Percentiles rank a stretch among this genome's conserved stretches.
Evolutionary conservation across 1,140 invertebrate species (phyloP).

Genomic region (Magallana ariakensis): DNA sequence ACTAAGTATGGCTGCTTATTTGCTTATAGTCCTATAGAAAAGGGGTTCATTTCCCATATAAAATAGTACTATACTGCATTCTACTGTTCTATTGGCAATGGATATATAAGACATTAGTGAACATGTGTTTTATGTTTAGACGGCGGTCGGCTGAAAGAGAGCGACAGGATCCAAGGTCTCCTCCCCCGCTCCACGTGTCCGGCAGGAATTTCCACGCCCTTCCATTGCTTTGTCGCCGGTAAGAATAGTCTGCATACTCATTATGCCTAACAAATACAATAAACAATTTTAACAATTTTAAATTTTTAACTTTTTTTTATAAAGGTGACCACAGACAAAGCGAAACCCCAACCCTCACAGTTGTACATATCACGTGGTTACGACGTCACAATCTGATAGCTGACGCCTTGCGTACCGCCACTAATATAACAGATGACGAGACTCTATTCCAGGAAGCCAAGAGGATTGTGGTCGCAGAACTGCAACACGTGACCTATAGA

Average conservation of each 20-base stretch:
- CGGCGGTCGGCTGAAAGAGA: not conserved
- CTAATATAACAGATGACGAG: slow-evolving; percentile 95
- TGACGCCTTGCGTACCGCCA: slow-evolving; percentile 84
- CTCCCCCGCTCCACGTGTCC: not conserved
- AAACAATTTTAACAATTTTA: too few species aligned
- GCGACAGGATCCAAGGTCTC: not conserved
- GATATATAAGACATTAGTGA: not conserved
- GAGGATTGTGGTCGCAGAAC: slow-evolving; percentile 88
- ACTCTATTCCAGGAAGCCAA: slow-evolving; percentile 92
- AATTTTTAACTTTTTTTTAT: not conserved
- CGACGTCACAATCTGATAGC: slow-evolving; percentile 96
- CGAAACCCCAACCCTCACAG: slow-evolving; percentile 82
- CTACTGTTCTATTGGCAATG: not conserved
- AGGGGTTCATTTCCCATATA: not conserved
- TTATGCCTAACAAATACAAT: too few species aligned
- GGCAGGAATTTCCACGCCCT: not conserved
- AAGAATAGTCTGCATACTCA: too few species aligned
- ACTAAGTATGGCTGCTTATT: not conserved
- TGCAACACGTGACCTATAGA: slow-evolving; percentile 90
- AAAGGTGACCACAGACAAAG: slow-evolving; percentile 65
- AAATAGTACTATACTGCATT: not conserved
- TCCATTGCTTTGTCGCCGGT: slow-evolving; percentile 9
- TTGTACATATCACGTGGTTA: slow-evolving; percentile 97
- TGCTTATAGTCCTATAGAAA: too few species aligned
- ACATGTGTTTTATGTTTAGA: not conserved